Conservation (phyloP, 2,797 vertebrate genomes). For the Tolypeutes matacus region DNA sequence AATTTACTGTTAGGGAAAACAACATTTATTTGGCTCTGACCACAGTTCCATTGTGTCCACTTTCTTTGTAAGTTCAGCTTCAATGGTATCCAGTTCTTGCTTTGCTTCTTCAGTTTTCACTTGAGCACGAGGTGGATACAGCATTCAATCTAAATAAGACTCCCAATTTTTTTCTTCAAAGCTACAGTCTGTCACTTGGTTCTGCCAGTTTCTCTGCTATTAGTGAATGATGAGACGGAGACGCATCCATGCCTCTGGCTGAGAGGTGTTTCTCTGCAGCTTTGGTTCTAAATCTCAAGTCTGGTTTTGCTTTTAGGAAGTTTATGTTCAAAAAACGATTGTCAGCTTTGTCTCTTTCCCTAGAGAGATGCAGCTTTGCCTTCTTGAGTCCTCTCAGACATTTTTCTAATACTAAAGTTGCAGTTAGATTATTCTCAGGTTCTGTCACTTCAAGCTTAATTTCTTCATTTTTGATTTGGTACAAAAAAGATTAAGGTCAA, state of each 20-base stretch:
- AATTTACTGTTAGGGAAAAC: too few relatives aligned
- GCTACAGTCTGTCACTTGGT: neutral
- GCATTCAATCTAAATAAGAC: neutral
- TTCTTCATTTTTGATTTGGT: constrained; percentile 87
- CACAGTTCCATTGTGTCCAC: too few relatives aligned
- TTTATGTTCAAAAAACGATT: constrained; percentile 82
- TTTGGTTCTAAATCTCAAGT: constrained; percentile 83
- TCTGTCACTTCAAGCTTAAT: constrained; percentile 86
- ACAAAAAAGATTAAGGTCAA: constrained; percentile 86
- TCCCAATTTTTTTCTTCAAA: neutral
- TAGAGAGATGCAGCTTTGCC: constrained; percentile 75
- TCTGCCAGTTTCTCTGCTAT: constrained; percentile 60
- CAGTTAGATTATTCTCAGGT: constrained; percentile 87
- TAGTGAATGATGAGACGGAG: constrained; percentile 89
- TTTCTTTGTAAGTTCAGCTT: neutral
- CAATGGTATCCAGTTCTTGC: neutral
- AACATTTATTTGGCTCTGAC: too few relatives aligned
- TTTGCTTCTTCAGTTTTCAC: neutral
- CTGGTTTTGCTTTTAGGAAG: constrained; percentile 89
- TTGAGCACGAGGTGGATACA: neutral
- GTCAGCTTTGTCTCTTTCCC: constrained; percentile 81
- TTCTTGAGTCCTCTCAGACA: constrained; percentile 90
- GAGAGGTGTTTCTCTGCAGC: constrained; percentile 87
- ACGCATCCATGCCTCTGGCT: constrained; percentile 86
- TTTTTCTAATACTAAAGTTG: constrained; percentile 87